Base-by-base conservation (phyloP, 53 echinoderm and acorn worm genomes). In the Paracentrotus lividus region DNA sequence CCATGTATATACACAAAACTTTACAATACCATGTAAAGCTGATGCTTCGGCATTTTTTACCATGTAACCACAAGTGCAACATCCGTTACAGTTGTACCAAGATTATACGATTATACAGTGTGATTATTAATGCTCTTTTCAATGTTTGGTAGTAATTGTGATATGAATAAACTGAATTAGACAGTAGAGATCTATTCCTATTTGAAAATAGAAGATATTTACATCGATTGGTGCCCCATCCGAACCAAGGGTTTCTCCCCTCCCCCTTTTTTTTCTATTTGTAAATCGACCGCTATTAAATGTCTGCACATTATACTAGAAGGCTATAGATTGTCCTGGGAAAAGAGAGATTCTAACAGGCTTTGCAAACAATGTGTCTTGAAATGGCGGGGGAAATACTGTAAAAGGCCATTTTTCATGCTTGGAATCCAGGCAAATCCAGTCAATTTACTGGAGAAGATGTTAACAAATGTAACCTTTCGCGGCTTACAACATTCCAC, bases 401-500 rank as follows among this genome's bases (percentile, higher is more conserved):
- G n/a, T n/a, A 81, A 45, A 47, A 15, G 45, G 47, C 47, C 81
- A 81, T 81, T 81, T 47, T 45, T 81, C 81, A 49, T 81, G 81
- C 81, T 81, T 47, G 44, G 81, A 26, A 81, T 81, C 76, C 45
- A 81, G 44, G 81, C 81, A 81, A n/a, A 81, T 81, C 81, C 81
- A 81, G 81, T n/a, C 81, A 81, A 81, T 81, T 42, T 64, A 42
- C 89, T 42, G 65, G 24, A 9, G 89, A 27, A 89, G 89, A 61
- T 64, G 89, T 64, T 89, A 64, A 89, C 64, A 61, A 65, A 89
- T 89, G 44, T 58, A 64, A 89, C 89, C 88, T 89, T 89, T 89
- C 24, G 89, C 88, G 88, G 54, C 38, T 58, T 72, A 61, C 49
- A 58, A 88, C 88, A 56, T 23, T n/a, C n/a, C n/a, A 58, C 42